Conservation (phyloP, 2,113 vertebrate species). For the Heteronetta atricapilla region DNA sequence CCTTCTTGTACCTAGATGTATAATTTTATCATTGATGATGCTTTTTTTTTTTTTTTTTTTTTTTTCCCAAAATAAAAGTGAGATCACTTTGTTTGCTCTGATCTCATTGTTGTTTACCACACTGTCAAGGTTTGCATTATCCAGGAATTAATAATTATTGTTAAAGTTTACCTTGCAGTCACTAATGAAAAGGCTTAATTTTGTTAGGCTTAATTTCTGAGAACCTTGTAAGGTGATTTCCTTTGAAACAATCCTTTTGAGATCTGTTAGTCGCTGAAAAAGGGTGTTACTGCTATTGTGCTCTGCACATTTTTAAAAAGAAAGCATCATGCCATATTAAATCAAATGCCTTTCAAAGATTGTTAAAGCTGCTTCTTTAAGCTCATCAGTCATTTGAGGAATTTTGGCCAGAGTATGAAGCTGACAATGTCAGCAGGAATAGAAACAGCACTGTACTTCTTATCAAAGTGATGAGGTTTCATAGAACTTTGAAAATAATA, state of each 20-base stretch:
- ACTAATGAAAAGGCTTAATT: neutral
- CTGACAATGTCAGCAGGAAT: neutral
- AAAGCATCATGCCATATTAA: neutral
- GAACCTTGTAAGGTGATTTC: neutral
- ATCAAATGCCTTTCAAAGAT: neutral
- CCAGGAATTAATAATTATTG: neutral
- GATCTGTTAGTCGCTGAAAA: neutral
- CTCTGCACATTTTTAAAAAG: neutral
- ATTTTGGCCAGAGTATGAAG: neutral
- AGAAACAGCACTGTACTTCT: neutral
- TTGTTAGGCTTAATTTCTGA: neutral
- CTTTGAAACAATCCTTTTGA: neutral
- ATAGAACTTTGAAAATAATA: neutral
- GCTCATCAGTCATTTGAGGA: neutral
- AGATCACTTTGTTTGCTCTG: neutral
- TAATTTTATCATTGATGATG: neutral
- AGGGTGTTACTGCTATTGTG: neutral
- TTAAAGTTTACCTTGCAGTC: neutral
- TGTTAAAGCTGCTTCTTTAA: neutral
- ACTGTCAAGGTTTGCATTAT: neutral
- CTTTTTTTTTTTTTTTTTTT: neutral
- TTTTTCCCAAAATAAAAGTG: neutral
- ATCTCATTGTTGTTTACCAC: neutral
- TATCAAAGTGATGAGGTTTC: neutral
- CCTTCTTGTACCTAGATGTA: neutral